Conservation (phyloP, 2,113 vertebrate species). For the Piaya cayana region DNA sequence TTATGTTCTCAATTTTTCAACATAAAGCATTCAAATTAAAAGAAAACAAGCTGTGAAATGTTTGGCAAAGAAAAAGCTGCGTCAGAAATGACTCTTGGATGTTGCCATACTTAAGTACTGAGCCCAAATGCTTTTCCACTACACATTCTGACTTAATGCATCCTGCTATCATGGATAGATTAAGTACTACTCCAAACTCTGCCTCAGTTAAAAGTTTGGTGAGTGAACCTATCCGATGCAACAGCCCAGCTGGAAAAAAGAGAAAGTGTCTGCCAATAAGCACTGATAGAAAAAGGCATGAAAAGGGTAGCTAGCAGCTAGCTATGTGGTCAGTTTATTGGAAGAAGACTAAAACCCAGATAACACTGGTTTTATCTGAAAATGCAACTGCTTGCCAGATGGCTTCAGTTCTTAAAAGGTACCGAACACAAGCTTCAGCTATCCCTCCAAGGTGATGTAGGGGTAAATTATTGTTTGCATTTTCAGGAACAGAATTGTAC, state of each 20-base stretch:
- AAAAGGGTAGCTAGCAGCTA: neutral
- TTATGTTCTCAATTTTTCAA: neutral
- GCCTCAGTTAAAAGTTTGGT: neutral
- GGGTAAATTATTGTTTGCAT: neutral
- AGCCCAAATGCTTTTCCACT: neutral
- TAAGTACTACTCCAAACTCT: neutral
- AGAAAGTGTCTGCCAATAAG: neutral
- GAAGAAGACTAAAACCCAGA: neutral
- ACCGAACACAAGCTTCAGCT: neutral
- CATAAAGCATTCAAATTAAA: neutral
- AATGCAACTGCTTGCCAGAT: neutral
- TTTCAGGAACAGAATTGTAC: neutral
- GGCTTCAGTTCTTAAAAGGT: neutral
- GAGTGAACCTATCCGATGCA: neutral
- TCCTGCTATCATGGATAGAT: neutral
- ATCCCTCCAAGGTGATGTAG: neutral
- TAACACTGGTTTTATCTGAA: neutral
- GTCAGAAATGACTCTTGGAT: neutral
- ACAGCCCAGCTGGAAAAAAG: neutral
- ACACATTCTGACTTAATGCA: neutral
- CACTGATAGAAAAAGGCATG: neutral
- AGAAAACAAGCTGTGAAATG: slow-evolving; percentile 20
- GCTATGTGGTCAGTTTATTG: neutral
- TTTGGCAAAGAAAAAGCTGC: neutral
- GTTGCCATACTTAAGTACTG: neutral